Percentiles rank a stretch among this genome's conserved stretches.
Conservation (phyloP, 2,113 vertebrate genomes). For the Camelus bactrianus region DNA sequence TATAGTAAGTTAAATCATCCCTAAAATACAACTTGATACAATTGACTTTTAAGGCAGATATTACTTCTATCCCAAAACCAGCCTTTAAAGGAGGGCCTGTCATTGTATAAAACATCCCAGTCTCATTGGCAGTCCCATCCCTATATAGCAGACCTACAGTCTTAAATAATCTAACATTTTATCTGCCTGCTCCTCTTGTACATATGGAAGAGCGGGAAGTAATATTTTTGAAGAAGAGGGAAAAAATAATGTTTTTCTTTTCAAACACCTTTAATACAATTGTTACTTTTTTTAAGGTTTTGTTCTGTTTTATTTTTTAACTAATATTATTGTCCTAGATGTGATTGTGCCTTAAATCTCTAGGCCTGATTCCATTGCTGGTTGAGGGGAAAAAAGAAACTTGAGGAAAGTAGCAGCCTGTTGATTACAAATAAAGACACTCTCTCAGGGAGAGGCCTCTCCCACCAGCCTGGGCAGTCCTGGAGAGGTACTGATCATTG, state of each 20-base stretch:
- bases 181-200: constrained; percentile 27
- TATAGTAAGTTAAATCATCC: constrained; percentile 61
- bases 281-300: neutral
- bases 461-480: constrained; percentile 58
- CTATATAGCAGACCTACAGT: neutral
- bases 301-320: constrained; percentile 66
- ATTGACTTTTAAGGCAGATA: constrained; percentile 58
- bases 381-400: constrained; percentile 82
- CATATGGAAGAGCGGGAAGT: neutral
- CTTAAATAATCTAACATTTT: constrained; percentile 44
- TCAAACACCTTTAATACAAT: constrained; percentile 29
- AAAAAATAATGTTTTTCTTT: constrained; percentile 9
- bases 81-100: constrained; percentile 23
- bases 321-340: constrained; percentile 89
- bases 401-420: constrained; percentile 79
- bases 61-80: constrained; percentile 33
- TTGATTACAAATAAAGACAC: constrained; percentile 80
- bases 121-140: neutral
- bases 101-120: neutral
- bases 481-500: constrained; percentile 57
- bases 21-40: constrained; percentile 58
- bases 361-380: constrained; percentile 88
- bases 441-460: constrained; percentile 61
- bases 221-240: neutral
- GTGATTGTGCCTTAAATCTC: constrained; percentile 87